Base-by-base conservation (phyloP, 2,888 invertebrate genomes). In the Hypercompe scribonia region DNA sequence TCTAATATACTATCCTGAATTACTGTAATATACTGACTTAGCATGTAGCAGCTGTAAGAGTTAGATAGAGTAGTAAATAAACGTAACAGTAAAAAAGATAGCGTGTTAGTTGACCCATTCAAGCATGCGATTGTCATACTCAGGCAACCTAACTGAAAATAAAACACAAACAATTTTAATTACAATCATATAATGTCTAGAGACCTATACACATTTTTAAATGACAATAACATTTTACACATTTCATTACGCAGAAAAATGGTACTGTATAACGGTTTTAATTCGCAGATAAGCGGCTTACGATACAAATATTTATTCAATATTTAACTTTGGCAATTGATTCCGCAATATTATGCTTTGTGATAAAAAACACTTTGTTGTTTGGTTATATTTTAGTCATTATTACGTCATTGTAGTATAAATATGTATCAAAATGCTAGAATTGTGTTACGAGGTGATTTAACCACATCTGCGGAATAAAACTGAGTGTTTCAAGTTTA, bases 401-500 rank as follows among this genome's bases (percentile, higher is more conserved):
- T 67, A 68, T 78, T 33, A 70, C 67, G 65, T 65, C 24, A 66
- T 46, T 7, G 42, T 28, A 69, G 74, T 18, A 75, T 46, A 75
- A 84, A 84, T 42, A 77, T 76, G 68, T 58, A 75, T 50, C 71
- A 70, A 74, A 84, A 80, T 79, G 82, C 81, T 81, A 80, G 85
- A 84, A 86, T 80, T 82, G 83, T 82, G 83, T 86, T 86, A 83
- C 84, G 86, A 87, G 85, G 84, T 79, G 82, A 82, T 86, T 84
- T 81, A 84, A 85, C 87, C 86, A 84, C 86, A 87, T 87, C 87
- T 84, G 81, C 80, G 85, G 86, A 91, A 91, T 90, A 92, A 92
- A 84, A 92, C 90, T 88, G 88, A 89, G 90, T 92, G 91, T 92
- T 92, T 89, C 89, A 89, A 90, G 88, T 92, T 93, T 92, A 93